Evolutionary conservation across 2,888 invertebrate species (phyloP), one percentile per base, ranked within the genome.

Genomic region (Nemurella pictetii): DNA sequence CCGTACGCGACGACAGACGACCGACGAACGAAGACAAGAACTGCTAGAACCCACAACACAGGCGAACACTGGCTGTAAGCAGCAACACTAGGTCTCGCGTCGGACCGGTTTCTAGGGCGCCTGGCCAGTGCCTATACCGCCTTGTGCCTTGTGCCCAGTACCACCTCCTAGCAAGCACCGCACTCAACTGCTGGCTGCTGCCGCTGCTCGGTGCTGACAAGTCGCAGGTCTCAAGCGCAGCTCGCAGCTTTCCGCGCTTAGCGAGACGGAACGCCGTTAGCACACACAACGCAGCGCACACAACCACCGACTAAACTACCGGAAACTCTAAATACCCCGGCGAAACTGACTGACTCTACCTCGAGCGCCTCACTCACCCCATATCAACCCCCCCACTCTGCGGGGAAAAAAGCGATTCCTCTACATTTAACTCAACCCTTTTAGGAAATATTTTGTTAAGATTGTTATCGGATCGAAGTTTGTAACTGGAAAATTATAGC

Each of bases 401-500:
- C 75, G 9, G 4, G 55, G 27, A 75, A 75, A 75, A 26, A 4
- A 7, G 25, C 75, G 28, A 26, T 30, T 78, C 30, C 78, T 29
- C 78, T 28, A 29, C 78, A 78, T 78, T n/a, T 2, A 78, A 28
- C 78, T 78, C 78, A 78, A 78, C 78, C 78, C 78, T 78, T 78
- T 78, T 78, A 30, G 78, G 78, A 78, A 78, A 78, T 78, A 78
- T 78, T 75, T 78, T 78, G 78, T 78, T 78, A n/a, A 30, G 30
- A 30, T 30, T 78, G n/a, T 78, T 78, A 78, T 78, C 78, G 7
- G 29, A 3, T 9, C 26, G 75, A 20, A 75, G 75, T 75, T 26
- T 26, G 28, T 75, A 55, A 55, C 55, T 55, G 55, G 55, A 55
- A 55, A 55, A 55, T 55, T 55, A 55, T 55, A 55, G 55, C 55